These are phyloP conservation scores for Plebejus argus DNA, from an alignment of 2,888 invertebrate genomes.

Conservation along the genomic window DNA sequence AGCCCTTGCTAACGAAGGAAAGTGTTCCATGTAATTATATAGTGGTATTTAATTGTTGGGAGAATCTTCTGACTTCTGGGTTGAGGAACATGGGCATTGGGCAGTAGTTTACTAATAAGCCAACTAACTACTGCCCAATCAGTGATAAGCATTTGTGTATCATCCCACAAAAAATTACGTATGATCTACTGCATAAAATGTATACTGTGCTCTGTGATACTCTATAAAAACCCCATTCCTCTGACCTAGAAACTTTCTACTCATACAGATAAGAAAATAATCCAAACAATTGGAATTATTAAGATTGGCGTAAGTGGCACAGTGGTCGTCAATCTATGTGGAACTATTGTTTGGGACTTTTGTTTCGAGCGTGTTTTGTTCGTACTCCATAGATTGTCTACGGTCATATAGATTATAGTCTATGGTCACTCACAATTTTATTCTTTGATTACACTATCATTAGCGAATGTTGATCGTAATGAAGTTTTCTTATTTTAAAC, in stretches of 20 bases:
- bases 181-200: background rate
- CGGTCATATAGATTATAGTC: background rate
- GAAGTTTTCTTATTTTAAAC: background rate
- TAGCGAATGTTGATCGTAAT: background rate
- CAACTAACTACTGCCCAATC: no score
- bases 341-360: slow-evolving; percentile 40
- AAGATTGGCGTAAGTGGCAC: slow-evolving; percentile 67
- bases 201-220: background rate
- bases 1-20: background rate
- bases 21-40: slow-evolving; percentile 2
- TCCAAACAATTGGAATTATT: slow-evolving; percentile 59
- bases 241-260: slow-evolving; percentile 49
- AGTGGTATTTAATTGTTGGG: background rate
- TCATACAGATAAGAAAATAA: slow-evolving; percentile 61
- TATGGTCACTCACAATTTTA: slow-evolving; percentile 4
- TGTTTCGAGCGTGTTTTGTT: slow-evolving; percentile 33
- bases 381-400: background rate
- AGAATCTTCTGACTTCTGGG: background rate
- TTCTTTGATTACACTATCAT: slow-evolving; percentile 5
- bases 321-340: slow-evolving; percentile 46
- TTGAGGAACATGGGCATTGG: background rate
- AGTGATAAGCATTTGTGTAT: no score
- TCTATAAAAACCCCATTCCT: slow-evolving; percentile 36
- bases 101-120: no score
- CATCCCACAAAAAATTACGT: no score